Evolutionary conservation across 1,140 invertebrate genomes (phyloP).

Genomic region (Marisa cornuarietis): DNA sequence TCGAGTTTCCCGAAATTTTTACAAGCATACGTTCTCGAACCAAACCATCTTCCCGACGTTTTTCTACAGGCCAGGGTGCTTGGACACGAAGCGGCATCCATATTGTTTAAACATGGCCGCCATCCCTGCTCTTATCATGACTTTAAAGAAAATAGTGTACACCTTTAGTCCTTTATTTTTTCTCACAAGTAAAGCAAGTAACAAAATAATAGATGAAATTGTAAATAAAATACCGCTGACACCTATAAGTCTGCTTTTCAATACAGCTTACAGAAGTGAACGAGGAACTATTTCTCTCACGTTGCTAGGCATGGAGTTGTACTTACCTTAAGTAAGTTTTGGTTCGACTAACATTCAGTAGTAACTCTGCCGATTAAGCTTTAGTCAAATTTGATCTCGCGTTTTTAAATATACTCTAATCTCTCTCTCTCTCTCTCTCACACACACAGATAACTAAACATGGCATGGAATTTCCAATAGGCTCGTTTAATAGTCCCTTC

Average conservation of each 20-base stretch:
- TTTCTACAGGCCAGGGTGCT: slow-evolving; percentile 17
- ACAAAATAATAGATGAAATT: not conserved
- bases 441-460: not conserved
- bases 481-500: not conserved
- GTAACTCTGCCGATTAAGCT: not conserved
- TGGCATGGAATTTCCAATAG: not conserved
- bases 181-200: not conserved
- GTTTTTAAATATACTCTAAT: no score
- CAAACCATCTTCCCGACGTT: slow-evolving; percentile 19
- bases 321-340: not conserved
- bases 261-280: not conserved
- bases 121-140: not conserved
- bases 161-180: not conserved
- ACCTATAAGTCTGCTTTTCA: not conserved
- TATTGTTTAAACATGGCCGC: slow-evolving; percentile 47
- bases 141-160: not conserved
- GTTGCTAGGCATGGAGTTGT: slow-evolving; percentile 23
- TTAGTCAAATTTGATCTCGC: not conserved
- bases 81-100: slow-evolving; percentile 28
- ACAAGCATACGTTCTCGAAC: slow-evolving; percentile 16
- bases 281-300: slow-evolving; percentile 21
- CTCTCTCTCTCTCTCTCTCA: no score
- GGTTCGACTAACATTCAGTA: not conserved
- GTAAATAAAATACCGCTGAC: not conserved
- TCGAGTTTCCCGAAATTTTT: not conserved